A percentile compares a stretch with the other conserved stretches of the same genome.
Conservation (phyloP, 2,888 invertebrate genomes). For the Diplazon laetatorius region DNA sequence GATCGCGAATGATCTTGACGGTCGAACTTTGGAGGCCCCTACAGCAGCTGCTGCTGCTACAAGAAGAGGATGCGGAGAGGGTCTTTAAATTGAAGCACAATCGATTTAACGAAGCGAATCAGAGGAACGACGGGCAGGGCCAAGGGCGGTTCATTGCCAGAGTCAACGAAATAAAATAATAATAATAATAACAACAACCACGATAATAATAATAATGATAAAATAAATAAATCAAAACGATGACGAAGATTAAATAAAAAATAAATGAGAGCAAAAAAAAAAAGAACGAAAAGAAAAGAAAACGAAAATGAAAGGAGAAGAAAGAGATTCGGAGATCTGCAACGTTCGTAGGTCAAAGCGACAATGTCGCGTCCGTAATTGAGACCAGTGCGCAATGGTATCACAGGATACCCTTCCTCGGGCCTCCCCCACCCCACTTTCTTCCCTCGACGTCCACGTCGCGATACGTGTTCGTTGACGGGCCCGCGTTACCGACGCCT, state of each 20-base stretch:
- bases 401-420: conserved; percentile 46
- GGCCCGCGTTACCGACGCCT: conserved; percentile 19
- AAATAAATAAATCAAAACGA: conserved; percentile 1
- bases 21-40: conserved; percentile 24
- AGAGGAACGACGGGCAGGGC: conserved; percentile 68
- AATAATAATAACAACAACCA: no score
- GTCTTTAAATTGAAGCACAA: conserved; percentile 76
- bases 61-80: conserved; percentile 38
- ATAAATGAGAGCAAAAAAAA: conserved; percentile 12
- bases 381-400: conserved; percentile 64
- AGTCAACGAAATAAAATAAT: no score
- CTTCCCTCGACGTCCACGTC: no score
- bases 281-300: neutral
- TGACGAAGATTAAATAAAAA: neutral
- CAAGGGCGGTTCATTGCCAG: conserved; percentile 75
- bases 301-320: no score
- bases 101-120: conserved; percentile 78
- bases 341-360: conserved; percentile 64
- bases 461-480: conserved; percentile 30
- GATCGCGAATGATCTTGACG: conserved; percentile 7
- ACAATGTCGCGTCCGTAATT: conserved; percentile 68
- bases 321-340: conserved; percentile 37
- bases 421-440: neutral
- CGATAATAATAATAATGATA: no score
- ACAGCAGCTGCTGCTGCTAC: neutral